phyloP scores from a whole-genome alignment of 2,113 vertebrate genomes.

The Phodopus roborovskii region DNA sequence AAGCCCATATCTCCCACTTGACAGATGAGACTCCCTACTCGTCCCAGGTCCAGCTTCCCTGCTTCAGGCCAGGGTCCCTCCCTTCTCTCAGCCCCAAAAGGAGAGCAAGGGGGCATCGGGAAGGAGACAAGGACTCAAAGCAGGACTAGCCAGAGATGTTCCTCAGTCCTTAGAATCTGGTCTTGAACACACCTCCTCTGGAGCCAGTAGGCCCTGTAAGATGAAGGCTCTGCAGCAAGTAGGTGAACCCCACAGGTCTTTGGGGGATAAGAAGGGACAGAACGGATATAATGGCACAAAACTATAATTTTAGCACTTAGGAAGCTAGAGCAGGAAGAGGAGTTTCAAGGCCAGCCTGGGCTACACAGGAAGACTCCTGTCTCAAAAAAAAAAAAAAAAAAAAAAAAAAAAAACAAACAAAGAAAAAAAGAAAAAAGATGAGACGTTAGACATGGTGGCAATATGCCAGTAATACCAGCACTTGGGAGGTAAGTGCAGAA shows the following conservation, averaged over 20 bases:
- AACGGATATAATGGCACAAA: too few species aligned
- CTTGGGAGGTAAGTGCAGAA: not conserved
- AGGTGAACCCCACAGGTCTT: not conserved
- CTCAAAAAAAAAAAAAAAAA: not conserved
- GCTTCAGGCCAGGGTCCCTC: not conserved
- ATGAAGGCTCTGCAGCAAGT: not conserved
- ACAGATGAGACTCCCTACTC: not conserved
- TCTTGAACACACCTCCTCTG: not conserved
- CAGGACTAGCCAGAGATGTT: not conserved
- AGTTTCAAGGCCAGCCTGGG: not conserved
- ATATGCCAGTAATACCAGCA: not conserved
- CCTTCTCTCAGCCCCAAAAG: not conserved
- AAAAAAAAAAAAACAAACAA: not conserved
- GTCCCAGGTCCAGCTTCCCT: not conserved
- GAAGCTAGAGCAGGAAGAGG: not conserved
- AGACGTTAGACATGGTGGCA: not conserved
- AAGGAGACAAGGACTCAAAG: not conserved
- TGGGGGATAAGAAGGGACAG: not conserved
- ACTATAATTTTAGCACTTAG: not conserved
- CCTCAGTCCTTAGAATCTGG: not conserved
- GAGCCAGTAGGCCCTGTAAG: not conserved
- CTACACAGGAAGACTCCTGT: not conserved
- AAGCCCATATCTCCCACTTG: not conserved
- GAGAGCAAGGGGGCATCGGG: not conserved
- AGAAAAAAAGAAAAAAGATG: too few species aligned